Conservation (phyloP, 2,888 invertebrate genomes). For the Zaprionus bogoriensis region DNA sequence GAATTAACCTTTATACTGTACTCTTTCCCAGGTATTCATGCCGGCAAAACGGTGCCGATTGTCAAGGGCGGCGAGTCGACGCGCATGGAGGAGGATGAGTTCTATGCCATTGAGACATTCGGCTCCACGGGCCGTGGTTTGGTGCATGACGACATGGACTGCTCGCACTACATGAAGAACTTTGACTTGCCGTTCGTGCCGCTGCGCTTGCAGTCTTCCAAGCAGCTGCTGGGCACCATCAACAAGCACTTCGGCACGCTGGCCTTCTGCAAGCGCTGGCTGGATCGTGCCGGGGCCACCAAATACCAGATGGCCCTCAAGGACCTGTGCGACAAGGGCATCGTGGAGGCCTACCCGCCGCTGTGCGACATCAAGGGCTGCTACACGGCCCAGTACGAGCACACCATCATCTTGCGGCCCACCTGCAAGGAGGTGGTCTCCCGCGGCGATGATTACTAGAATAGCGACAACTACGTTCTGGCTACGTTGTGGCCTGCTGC, state of each 20-base stretch:
- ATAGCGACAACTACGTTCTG: too few relatives aligned
- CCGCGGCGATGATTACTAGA: constrained; percentile 94
- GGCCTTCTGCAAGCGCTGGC: constrained; percentile 99
- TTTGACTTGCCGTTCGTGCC: constrained; percentile 96
- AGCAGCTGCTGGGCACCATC: constrained; percentile 94
- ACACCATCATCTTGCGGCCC: constrained; percentile 97
- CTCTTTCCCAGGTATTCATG: constrained; percentile 88
- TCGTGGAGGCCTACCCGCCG: constrained; percentile 99
- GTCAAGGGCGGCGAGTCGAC: constrained; percentile 99
- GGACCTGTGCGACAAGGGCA: constrained; percentile 98
- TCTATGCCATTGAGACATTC: constrained; percentile 99
- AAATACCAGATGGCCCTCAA: constrained; percentile 99
- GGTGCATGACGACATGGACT: constrained; percentile 99
- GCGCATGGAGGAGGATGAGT: constrained; percentile 99
- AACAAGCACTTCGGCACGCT: constrained; percentile 98
- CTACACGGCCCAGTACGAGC: constrained; percentile 99
- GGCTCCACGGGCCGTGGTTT: constrained; percentile 97
- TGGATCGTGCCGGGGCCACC: constrained; percentile 97
- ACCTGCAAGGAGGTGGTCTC: constrained; percentile 99
- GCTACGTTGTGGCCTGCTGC: constrained; percentile 35
- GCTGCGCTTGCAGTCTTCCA: constrained; percentile 95
- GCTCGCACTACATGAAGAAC: constrained; percentile 99
- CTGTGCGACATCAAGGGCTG: constrained; percentile 98
- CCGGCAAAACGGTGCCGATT: constrained; percentile 99
- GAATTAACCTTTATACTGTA: background rate